Conservation (phyloP, 2,113 vertebrate species). For the Protobothrops flavoviridis region DNA sequence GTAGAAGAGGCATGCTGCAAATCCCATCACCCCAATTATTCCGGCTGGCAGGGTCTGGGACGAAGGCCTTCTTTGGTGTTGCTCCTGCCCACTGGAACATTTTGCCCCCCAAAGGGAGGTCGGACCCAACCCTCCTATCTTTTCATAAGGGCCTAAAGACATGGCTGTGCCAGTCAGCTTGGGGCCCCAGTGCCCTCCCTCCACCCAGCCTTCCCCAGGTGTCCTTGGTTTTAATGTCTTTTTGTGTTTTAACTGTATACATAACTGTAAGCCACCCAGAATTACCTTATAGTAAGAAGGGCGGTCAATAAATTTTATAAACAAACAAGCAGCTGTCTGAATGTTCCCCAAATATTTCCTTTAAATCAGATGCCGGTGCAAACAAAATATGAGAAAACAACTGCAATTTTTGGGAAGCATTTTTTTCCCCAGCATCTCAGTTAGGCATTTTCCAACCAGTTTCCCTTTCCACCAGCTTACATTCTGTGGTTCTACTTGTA, state of each 20-base stretch:
- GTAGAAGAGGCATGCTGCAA: neutral
- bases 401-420: slow-evolving; percentile 70
- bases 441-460: slow-evolving; percentile 71
- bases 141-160: neutral
- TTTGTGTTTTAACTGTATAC: neutral
- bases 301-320: neutral
- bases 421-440: slow-evolving; percentile 75
- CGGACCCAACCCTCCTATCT: neutral
- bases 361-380: slow-evolving; percentile 42
- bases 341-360: neutral
- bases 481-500: slow-evolving; percentile 64
- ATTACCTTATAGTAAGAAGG: neutral
- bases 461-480: slow-evolving; percentile 58
- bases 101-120: neutral
- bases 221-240: neutral
- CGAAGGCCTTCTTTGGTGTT: neutral
- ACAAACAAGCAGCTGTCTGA: neutral
- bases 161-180: neutral
- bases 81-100: neutral
- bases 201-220: neutral
- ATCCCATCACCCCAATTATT: neutral
- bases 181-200: neutral
- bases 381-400: slow-evolving; percentile 62
- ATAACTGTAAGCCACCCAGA: neutral
- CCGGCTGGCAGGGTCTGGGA: neutral